Conservation (phyloP, 2,113 vertebrate species). For the Microcebus jonahi region DNA sequence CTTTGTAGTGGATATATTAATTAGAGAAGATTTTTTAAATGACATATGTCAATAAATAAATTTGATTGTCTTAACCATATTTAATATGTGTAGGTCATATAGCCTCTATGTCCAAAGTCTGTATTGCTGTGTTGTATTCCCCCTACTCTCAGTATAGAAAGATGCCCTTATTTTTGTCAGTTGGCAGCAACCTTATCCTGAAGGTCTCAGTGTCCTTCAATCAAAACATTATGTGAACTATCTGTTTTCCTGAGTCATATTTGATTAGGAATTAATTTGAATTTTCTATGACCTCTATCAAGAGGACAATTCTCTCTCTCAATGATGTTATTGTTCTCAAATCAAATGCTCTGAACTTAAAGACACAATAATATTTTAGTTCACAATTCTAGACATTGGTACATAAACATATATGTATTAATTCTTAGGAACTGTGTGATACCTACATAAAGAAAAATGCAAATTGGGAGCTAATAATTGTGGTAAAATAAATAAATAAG, state of each 20-base stretch:
- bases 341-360: conserved; percentile 55
- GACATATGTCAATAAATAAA: not conserved
- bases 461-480: conserved; percentile 20
- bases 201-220: conserved; percentile 76
- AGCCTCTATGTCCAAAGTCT: not conserved
- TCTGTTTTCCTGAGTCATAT: conserved; percentile 75
- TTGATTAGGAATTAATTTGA: conserved; percentile 80
- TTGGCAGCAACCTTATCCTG: conserved; percentile 55
- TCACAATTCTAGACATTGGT: not conserved
- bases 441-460: not conserved
- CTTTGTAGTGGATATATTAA: conserved; percentile 30
- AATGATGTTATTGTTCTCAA: conserved; percentile 63
- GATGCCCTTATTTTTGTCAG: conserved; percentile 57
- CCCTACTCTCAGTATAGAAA: not conserved
- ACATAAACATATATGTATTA: not conserved
- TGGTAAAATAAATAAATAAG: conserved; percentile 16
- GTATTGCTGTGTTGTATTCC: not conserved
- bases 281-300: conserved; percentile 72
- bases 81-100: not conserved
- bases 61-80: not conserved
- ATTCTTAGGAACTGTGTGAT: not conserved
- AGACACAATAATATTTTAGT: conserved; percentile 36
- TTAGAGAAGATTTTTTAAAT: not conserved
- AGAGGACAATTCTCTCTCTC: conserved; percentile 59
- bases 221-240: conserved; percentile 70